phyloP scores from a whole-genome alignment of 2,888 invertebrate species.

The Ichneumoninae sp. region DNA sequence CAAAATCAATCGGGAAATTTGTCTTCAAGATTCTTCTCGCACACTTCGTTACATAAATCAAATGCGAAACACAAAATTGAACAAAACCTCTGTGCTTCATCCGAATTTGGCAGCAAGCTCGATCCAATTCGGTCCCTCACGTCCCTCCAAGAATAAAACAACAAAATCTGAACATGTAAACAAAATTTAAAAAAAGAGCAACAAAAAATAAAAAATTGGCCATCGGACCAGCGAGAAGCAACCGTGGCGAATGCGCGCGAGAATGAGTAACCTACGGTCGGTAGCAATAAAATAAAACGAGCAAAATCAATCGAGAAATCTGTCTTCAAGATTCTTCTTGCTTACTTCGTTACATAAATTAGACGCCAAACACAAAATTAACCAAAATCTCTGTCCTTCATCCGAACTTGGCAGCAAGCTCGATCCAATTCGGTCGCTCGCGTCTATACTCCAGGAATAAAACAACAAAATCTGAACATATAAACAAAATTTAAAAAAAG shows the following conservation, averaged over 20 bases:
- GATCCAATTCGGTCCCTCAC: too few species aligned
- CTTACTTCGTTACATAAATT: neutral
- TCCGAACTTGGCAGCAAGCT: neutral
- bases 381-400: neutral
- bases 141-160: neutral
- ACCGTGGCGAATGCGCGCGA: neutral
- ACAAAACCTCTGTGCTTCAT: neutral
- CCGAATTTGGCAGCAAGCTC: neutral
- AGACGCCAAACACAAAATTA: neutral
- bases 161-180: neutral
- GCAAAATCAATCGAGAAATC: constrained; percentile 44
- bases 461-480: neutral
- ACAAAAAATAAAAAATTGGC: neutral
- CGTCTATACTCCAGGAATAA: neutral
- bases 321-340: constrained; percentile 15
- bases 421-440: too few species aligned
- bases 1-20: constrained; percentile 44
- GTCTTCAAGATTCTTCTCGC: constrained; percentile 16
- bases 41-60: neutral
- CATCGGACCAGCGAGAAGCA: neutral
- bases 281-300: constrained; percentile 35
- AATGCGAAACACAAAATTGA: neutral
- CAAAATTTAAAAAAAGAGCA: neutral
- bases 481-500: neutral
- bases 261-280: constrained; percentile 15